A percentile compares a stretch with the other conserved stretches of the same genome.
Conservation (phyloP, 2,113 vertebrate genomes). For the Python bivittatus region DNA sequence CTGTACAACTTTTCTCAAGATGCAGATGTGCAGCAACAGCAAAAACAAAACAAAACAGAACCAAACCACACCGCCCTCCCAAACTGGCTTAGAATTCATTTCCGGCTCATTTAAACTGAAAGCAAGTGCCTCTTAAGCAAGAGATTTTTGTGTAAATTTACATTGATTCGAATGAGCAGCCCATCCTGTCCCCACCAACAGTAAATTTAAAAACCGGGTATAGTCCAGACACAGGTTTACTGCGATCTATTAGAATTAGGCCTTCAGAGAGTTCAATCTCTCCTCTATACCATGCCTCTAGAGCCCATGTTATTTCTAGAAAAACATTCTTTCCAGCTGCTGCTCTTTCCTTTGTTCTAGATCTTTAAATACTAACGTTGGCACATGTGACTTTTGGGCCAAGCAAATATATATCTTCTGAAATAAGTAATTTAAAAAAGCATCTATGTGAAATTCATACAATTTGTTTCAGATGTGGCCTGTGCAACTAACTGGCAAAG, state of each 20-base stretch:
- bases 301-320: not conserved
- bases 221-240: not conserved
- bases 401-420: conserved; percentile 41
- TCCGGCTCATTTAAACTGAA: not conserved
- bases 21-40: conserved; percentile 48
- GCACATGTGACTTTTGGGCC: conserved; percentile 39
- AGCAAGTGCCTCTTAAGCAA: not conserved
- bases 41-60: not conserved
- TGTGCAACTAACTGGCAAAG: not conserved
- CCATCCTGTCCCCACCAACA: not conserved
- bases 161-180: not conserved
- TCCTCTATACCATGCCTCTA: not conserved
- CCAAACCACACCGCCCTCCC: not conserved
- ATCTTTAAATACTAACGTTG: conserved; percentile 32
- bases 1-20: conserved; percentile 10
- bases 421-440: not conserved
- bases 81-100: conserved; percentile 18
- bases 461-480: conserved; percentile 18
- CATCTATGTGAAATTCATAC: conserved; percentile 26
- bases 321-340: conserved; percentile 16
- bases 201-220: not conserved
- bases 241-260: not conserved
- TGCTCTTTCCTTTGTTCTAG: conserved; percentile 26
- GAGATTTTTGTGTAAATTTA: not conserved
- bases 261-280: not conserved